Conservation (phyloP, 1,140 invertebrate species). For the Trichonephila inaurata region DNA sequence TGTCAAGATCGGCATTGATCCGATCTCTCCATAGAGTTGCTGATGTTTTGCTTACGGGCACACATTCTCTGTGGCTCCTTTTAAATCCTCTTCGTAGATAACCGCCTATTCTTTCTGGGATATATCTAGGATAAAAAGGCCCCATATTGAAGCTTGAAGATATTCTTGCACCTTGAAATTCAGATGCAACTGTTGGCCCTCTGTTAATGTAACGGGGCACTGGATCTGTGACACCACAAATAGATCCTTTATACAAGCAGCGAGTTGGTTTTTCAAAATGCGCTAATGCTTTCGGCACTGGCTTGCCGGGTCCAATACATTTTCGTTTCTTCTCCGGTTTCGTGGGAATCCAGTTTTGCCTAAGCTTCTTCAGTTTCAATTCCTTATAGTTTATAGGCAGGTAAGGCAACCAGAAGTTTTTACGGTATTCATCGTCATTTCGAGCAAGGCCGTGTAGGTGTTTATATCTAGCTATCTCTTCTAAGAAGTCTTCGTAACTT, state of each 20-base stretch:
- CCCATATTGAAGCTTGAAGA: neutral
- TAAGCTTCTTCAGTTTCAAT: neutral
- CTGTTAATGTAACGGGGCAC: slow-evolving; percentile 33
- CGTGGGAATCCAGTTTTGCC: neutral
- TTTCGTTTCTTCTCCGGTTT: neutral
- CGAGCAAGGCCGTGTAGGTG: neutral
- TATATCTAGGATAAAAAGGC: neutral
- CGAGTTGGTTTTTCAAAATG: slow-evolving; percentile 5
- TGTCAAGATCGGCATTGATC: slow-evolving; percentile 27
- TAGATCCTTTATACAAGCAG: neutral
- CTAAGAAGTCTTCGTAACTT: slow-evolving; percentile 36
- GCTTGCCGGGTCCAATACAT: neutral
- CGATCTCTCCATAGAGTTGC: slow-evolving; percentile 47
- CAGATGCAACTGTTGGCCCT: neutral
- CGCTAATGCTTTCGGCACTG: neutral
- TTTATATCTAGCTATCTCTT: slow-evolving; percentile 30
- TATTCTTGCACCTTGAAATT: slow-evolving; percentile 51
- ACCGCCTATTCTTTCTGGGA: neutral
- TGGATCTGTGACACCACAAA: neutral
- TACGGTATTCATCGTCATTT: slow-evolving; percentile 51
- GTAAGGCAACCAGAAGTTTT: slow-evolving; percentile 46
- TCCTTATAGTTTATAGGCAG: neutral
- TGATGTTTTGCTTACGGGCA: neutral
- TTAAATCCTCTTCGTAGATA: neutral
- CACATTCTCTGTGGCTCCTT: neutral